Conservation (phyloP, 1,140 invertebrate genomes). For the Nephila pilipes region DNA sequence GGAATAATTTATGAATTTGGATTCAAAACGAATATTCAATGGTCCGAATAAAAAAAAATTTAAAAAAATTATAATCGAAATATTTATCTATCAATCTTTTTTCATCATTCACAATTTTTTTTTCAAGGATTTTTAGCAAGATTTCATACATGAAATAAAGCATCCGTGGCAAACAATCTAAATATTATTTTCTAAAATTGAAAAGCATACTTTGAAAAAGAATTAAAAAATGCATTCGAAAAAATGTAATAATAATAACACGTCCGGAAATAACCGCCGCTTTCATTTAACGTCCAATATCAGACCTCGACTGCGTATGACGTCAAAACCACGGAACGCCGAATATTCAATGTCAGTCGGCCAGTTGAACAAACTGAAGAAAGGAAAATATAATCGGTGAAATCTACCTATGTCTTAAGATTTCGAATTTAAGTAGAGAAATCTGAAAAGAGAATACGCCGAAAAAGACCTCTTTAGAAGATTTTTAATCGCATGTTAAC, state of each 20-base stretch:
- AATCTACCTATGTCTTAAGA: background rate
- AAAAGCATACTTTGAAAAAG: too few relatives aligned
- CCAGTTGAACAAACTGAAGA: conserved; percentile 16
- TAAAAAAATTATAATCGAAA: too few relatives aligned
- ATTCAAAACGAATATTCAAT: too few relatives aligned
- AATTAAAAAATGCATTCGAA: background rate
- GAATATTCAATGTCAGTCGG: conserved; percentile 16
- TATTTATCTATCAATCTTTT: too few relatives aligned
- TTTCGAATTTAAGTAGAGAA: too few relatives aligned
- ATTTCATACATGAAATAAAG: too few relatives aligned
- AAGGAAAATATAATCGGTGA: background rate
- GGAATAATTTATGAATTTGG: too few relatives aligned
- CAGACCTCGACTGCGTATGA: background rate
- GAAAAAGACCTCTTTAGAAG: background rate
- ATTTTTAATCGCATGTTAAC: background rate
- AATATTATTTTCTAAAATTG: too few relatives aligned
- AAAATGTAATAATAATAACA: background rate
- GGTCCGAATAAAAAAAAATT: too few relatives aligned
- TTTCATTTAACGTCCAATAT: background rate
- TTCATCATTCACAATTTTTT: too few relatives aligned
- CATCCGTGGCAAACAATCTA: too few relatives aligned
- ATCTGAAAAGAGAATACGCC: background rate
- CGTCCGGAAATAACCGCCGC: background rate
- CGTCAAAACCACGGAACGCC: background rate
- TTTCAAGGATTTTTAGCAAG: too few relatives aligned